Evolutionary conservation across 2,888 invertebrate species (phyloP).

Genomic region (Eupithecia tripunctaria): DNA sequence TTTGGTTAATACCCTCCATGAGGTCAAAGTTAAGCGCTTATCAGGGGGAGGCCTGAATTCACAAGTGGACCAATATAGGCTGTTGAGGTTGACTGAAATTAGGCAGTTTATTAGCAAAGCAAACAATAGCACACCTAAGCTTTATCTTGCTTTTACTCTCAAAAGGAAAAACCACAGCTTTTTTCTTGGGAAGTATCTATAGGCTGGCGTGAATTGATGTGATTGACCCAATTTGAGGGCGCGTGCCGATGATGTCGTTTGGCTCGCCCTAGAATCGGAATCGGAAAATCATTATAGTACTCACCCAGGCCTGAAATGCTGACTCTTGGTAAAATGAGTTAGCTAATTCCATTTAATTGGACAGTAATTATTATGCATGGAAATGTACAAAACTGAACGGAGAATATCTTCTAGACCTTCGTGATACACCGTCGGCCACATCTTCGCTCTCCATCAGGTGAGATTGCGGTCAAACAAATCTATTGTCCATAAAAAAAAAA

Average conservation of each 20-base stretch:
- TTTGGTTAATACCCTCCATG: too few relatives aligned
- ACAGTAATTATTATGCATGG: background rate
- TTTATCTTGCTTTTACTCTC: background rate
- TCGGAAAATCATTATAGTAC: conserved; percentile 23
- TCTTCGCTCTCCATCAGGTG: too few relatives aligned
- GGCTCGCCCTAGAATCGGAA: conserved; percentile 35
- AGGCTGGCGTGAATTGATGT: conserved; percentile 48
- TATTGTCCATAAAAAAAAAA: too few relatives aligned
- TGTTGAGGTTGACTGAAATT: background rate
- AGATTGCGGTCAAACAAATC: too few relatives aligned
- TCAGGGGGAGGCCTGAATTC: too few relatives aligned
- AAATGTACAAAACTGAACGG: too few relatives aligned
- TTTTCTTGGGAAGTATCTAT: background rate
- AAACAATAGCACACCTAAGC: background rate
- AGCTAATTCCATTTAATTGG: background rate
- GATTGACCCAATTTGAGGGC: conserved; percentile 57
- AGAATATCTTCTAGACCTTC: too few relatives aligned
- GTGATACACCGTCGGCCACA: too few relatives aligned
- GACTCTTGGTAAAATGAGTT: background rate
- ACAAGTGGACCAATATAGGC: too few relatives aligned
- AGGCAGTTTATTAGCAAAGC: background rate
- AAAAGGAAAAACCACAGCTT: background rate
- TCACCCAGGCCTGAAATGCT: background rate
- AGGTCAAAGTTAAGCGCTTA: too few relatives aligned
- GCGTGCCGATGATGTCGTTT: conserved; percentile 37